These are phyloP conservation scores for Artibeus jamaicensis DNA, from an alignment of 2,797 vertebrate genomes.

Conservation along the genomic window DNA sequence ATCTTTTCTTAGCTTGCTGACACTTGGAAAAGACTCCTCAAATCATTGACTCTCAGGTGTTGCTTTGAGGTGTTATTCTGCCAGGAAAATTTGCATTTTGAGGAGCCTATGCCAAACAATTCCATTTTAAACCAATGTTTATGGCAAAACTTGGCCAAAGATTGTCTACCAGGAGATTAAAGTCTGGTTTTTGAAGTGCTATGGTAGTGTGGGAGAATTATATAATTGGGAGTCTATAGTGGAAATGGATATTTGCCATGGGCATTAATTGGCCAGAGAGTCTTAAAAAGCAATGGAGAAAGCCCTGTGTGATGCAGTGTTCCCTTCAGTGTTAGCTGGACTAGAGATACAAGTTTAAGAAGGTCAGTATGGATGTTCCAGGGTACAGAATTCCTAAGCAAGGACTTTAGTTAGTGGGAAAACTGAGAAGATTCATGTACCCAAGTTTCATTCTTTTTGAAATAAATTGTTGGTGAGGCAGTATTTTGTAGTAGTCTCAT, in stretches of 20 bases:
- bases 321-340: background rate
- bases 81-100: background rate
- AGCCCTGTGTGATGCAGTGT: background rate
- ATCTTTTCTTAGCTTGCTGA: constrained; percentile 16
- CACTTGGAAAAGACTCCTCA: background rate
- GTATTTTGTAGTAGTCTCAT: constrained; percentile 23
- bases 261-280: background rate
- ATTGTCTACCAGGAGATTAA: background rate
- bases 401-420: background rate
- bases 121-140: background rate
- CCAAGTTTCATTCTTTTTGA: background rate
- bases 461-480: constrained; percentile 4
- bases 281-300: background rate
- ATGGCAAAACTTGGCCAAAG: constrained; percentile 8
- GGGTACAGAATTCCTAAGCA: constrained; percentile 5
- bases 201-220: background rate
- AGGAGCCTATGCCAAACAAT: background rate
- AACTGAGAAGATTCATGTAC: background rate
- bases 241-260: background rate
- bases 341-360: background rate
- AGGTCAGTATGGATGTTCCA: background rate
- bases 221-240: background rate
- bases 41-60: background rate
- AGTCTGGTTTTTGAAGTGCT: background rate
- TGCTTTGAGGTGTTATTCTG: constrained; percentile 20